Conservation (phyloP, 2,888 invertebrate genomes). For the Blastobasis lacticolella region DNA sequence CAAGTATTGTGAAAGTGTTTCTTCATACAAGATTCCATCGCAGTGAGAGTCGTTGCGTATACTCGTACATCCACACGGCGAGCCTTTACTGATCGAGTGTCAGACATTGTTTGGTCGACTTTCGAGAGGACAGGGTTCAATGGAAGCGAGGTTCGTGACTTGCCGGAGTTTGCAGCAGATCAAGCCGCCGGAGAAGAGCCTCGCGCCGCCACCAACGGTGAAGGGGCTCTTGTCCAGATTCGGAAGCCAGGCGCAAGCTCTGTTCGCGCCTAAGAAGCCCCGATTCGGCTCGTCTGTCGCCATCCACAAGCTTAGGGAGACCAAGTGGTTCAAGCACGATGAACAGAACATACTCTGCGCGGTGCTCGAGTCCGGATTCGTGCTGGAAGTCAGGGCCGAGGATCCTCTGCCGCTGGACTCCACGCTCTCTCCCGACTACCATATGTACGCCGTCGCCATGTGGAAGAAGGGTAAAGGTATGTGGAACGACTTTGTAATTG, state of each 20-base stretch:
- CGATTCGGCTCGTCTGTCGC: conserved; percentile 79
- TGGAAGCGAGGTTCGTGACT: conserved; percentile 74
- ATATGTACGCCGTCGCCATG: conserved; percentile 80
- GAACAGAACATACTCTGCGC: conserved; percentile 82
- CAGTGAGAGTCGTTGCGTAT: conserved; percentile 58
- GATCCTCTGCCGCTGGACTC: conserved; percentile 64
- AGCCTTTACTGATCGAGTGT: conserved; percentile 31
- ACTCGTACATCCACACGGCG: conserved; percentile 10
- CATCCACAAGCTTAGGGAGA: conserved; percentile 81
- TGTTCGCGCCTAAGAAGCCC: conserved; percentile 68
- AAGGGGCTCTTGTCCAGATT: conserved; percentile 70
- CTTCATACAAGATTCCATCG: conserved; percentile 51
- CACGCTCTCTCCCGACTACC: conserved; percentile 64
- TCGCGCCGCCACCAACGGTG: conserved; percentile 66
- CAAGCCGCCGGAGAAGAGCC: conserved; percentile 71
- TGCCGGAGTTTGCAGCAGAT: conserved; percentile 72
- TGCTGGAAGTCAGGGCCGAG: conserved; percentile 77
- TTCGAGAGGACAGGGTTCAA: conserved; percentile 62
- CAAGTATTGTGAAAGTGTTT: conserved; percentile 68
- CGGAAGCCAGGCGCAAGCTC: conserved; percentile 70
- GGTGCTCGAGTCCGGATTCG: conserved; percentile 82
- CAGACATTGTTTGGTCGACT: conserved; percentile 48
- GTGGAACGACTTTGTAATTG: conserved; percentile 19
- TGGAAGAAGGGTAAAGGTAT: conserved; percentile 83
- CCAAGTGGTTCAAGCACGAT: conserved; percentile 83